phyloP scores from a whole-genome alignment of 2,888 invertebrate species.

The Harmothoe impar region DNA sequence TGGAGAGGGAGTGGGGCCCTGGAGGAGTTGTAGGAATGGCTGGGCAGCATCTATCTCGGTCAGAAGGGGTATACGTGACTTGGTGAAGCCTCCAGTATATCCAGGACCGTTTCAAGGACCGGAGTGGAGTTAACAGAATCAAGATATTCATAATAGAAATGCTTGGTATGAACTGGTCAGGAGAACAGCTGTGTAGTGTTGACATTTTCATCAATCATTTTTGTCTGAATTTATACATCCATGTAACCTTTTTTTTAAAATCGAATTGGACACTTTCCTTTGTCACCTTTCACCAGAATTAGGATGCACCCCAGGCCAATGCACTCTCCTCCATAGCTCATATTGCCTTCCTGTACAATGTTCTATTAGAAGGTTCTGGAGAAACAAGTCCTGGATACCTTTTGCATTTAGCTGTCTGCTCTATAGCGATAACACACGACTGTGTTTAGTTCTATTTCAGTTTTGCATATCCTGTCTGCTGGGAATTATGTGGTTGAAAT shows the following conservation, averaged over 20 bases:
- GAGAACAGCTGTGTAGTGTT: too few species aligned
- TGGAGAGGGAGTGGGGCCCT: background rate
- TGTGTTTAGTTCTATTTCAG: background rate
- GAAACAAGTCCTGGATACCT: background rate
- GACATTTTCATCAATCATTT: too few species aligned
- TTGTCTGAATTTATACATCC: too few species aligned
- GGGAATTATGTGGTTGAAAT: background rate
- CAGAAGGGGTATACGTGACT: conserved; percentile 20
- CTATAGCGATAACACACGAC: background rate
- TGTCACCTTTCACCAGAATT: too few species aligned
- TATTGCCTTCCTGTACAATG: too few species aligned
- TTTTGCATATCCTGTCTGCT: conserved; percentile 19
- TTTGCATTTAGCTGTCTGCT: conserved; percentile 37
- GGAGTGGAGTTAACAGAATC: background rate
- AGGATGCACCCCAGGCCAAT: too few species aligned
- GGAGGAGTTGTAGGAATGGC: background rate
- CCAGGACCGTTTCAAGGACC: background rate
- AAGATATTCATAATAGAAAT: background rate
- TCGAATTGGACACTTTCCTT: too few species aligned
- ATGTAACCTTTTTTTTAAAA: too few species aligned
- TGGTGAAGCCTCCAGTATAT: background rate
- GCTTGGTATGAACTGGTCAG: too few species aligned
- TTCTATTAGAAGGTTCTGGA: too few species aligned
- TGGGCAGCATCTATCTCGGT: background rate
- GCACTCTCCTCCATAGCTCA: too few species aligned